Conservation (phyloP, 2,888 invertebrate species). For the Tipula lateralis region DNA sequence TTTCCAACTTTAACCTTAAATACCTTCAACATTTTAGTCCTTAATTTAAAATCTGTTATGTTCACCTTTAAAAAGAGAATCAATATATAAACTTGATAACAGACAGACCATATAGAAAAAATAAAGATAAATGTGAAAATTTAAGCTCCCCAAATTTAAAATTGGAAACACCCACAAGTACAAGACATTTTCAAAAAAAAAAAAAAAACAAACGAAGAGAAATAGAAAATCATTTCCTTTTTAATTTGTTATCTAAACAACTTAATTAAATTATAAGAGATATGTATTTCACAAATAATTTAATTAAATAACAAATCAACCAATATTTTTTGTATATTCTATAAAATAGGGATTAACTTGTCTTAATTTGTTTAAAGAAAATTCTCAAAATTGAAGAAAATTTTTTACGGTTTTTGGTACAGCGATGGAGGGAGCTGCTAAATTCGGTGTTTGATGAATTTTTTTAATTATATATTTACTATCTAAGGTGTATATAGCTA, state of each 20-base stretch:
- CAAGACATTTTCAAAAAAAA: too few species aligned
- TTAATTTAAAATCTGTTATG: too few species aligned
- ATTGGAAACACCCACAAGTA: background rate
- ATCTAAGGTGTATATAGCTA: too few species aligned
- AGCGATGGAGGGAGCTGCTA: background rate
- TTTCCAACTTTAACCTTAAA: too few species aligned
- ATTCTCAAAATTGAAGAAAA: background rate
- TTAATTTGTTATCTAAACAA: background rate
- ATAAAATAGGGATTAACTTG: background rate
- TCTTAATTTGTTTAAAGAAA: background rate
- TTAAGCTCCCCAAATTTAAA: background rate
- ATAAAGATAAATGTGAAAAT: background rate
- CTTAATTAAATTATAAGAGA: background rate
- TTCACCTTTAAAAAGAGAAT: too few species aligned
- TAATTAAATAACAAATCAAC: background rate
- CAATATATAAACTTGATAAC: too few species aligned
- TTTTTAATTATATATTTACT: too few species aligned
- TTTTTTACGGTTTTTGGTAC: background rate
- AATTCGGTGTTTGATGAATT: background rate
- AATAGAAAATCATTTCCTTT: background rate
- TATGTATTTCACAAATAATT: background rate
- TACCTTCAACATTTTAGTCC: too few species aligned
- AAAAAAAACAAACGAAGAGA: background rate
- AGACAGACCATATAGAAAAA: too few species aligned
- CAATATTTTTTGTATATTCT: background rate